These are phyloP conservation scores for Fragum sueziense DNA, from an alignment of 2,888 invertebrate genomes.

Conservation along the genomic window DNA sequence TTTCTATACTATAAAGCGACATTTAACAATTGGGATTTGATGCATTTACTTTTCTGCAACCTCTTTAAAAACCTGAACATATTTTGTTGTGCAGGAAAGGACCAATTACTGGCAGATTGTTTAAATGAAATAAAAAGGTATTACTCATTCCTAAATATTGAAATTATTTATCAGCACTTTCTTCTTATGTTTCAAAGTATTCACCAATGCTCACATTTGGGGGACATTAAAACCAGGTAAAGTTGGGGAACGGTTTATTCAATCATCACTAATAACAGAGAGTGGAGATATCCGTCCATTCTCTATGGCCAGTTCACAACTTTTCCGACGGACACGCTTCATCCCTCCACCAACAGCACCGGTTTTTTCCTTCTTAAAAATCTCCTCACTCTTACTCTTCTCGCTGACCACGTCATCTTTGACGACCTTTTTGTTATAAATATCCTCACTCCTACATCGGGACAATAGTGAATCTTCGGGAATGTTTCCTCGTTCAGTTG, in stretches of 20 bases:
- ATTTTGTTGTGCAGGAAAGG: neutral
- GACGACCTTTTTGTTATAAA: slow-evolving; percentile 30
- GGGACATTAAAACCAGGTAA: too few species aligned
- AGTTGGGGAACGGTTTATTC: neutral
- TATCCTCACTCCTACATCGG: slow-evolving; percentile 52
- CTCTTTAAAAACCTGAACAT: neutral
- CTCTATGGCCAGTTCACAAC: slow-evolving; percentile 73
- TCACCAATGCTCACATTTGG: neutral
- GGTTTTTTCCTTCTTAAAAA: slow-evolving; percentile 52
- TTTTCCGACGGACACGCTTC: slow-evolving; percentile 63
- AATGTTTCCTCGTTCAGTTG: neutral
- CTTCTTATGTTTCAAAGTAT: too few species aligned
- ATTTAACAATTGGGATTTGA: too few species aligned
- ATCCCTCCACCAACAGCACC: slow-evolving; percentile 40
- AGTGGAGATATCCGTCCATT: slow-evolving; percentile 71
- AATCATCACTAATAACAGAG: slow-evolving; percentile 25
- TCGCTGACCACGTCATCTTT: slow-evolving; percentile 44
- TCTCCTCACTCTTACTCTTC: slow-evolving; percentile 64
- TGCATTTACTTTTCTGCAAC: neutral
- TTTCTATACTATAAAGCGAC: too few species aligned
- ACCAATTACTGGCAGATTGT: neutral
- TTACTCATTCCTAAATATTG: neutral
- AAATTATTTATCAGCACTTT: neutral
- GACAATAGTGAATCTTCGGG: slow-evolving; percentile 35
- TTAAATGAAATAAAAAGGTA: neutral